Percentiles rank a stretch among this genome's conserved stretches.
Evolutionary conservation across 1,140 invertebrate species (phyloP).

Genomic region (Atta colombica): DNA sequence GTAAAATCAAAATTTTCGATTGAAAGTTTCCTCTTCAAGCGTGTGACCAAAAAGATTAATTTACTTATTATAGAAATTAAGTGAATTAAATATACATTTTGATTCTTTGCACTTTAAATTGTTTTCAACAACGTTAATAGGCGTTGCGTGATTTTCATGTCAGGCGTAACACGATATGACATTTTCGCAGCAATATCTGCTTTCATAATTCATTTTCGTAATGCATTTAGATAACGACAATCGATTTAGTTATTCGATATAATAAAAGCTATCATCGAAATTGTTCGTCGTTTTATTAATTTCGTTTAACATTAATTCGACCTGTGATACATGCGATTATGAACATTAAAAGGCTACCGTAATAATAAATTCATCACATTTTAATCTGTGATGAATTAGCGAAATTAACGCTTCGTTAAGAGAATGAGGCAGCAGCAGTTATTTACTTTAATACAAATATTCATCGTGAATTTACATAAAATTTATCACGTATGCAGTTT

Average conservation of each 20-base stretch:
- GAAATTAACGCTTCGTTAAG: slow-evolving; percentile 5
- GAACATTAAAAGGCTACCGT: slow-evolving; percentile 2
- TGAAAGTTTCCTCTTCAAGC: neutral
- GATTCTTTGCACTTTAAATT: neutral
- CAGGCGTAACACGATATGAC: neutral
- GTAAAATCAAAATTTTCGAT: neutral
- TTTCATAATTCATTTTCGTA: neutral
- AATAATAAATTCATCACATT: slow-evolving; percentile 12
- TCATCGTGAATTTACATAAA: neutral
- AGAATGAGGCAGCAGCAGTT: neutral
- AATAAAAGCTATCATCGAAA: slow-evolving; percentile 6
- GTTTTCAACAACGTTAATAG: slow-evolving; percentile 24
- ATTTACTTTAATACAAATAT: slow-evolving; percentile 2
- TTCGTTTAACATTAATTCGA: slow-evolving; percentile 7
- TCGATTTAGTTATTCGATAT: slow-evolving; percentile 14
- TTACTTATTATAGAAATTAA: slow-evolving; percentile 22
- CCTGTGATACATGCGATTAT: neutral
- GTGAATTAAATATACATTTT: slow-evolving; percentile 9
- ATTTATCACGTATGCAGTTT: neutral
- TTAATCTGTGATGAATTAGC: neutral
- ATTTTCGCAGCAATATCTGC: neutral
- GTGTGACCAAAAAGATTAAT: neutral
- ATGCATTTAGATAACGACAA: slow-evolving; percentile 19
- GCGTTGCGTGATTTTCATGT: neutral
- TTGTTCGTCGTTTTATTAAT: slow-evolving; percentile 16